Evolutionary conservation across 2,113 vertebrate species (phyloP).

Genomic region (Lichenostomus cassidix): DNA sequence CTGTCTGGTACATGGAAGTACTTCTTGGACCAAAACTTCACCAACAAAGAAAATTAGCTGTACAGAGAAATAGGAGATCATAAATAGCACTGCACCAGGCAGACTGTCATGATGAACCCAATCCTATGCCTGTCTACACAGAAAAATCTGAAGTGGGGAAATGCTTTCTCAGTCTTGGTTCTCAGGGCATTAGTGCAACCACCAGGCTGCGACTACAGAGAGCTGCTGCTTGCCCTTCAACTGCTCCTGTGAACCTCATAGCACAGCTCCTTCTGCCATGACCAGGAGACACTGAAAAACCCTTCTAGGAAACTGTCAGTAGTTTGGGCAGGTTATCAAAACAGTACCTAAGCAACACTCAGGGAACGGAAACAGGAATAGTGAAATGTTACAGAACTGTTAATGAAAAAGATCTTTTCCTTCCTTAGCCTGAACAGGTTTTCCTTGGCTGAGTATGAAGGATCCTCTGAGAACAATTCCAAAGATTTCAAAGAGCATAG

Average conservation of each 20-base stretch:
- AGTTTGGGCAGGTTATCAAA: not conserved
- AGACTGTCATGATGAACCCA: not conserved
- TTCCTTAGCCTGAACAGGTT: not conserved
- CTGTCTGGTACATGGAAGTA: not conserved
- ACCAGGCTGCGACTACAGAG: rapidly evolving
- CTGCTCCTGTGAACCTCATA: rapidly evolving
- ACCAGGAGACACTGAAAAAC: not conserved
- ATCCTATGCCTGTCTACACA: not conserved
- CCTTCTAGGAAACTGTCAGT: not conserved
- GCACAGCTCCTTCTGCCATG: not conserved
- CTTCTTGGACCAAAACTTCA: not conserved
- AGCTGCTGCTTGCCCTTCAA: rapidly evolving
- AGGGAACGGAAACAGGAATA: not conserved
- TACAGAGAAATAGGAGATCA: not conserved
- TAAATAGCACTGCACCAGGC: not conserved
- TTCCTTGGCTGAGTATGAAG: not conserved
- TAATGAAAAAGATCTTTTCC: not conserved
- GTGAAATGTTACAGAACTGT: not conserved
- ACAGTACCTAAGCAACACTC: not conserved
- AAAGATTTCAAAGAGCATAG: not conserved
- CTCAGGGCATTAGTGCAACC: rapidly evolving
- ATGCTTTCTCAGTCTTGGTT: not conserved
- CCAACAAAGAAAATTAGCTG: not conserved
- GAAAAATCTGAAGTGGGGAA: not conserved
- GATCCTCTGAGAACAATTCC: not conserved